Evolutionary conservation across 2,888 invertebrate species (phyloP).

Genomic region (Stictocephala bisonia): DNA sequence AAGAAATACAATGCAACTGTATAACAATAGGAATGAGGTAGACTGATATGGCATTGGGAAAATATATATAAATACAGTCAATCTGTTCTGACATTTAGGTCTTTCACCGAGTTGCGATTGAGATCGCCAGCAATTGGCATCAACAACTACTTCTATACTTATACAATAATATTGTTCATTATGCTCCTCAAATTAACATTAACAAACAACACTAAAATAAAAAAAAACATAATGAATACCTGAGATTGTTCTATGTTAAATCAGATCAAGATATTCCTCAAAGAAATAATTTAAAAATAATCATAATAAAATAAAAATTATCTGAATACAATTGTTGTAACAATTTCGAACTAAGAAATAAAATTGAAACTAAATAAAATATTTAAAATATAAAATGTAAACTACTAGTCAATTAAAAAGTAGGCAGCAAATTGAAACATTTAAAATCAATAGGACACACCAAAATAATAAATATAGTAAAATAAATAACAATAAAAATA

Average conservation of each 20-base stretch:
- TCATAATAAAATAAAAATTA: no score
- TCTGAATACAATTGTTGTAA: no score
- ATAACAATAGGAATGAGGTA: slow-evolving; percentile 36
- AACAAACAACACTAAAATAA: neutral
- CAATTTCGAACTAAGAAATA: no score
- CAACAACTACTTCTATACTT: slow-evolving; percentile 1
- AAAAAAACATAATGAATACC: slow-evolving; percentile 8
- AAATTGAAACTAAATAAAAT: no score
- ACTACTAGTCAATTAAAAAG: no score
- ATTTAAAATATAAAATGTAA: no score
- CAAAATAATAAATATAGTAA: no score
- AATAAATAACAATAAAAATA: no score
- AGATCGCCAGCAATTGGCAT: slow-evolving; percentile 26
- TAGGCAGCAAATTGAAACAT: no score
- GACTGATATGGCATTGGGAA: slow-evolving; percentile 33
- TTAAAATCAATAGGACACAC: no score
- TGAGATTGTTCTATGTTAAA: neutral
- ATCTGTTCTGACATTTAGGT: slow-evolving; percentile 4
- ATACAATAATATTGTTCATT: slow-evolving; percentile 1
- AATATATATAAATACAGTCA: slow-evolving; percentile 27
- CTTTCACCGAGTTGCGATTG: slow-evolving; percentile 26
- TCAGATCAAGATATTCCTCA: no score
- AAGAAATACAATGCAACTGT: slow-evolving; percentile 26
- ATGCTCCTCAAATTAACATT: neutral
- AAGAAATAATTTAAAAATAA: no score